Evolutionary conservation across 2,797 vertebrate species (phyloP), one percentile per base, ranked within the genome.

Genomic region (Coreius guichenoti): DNA sequence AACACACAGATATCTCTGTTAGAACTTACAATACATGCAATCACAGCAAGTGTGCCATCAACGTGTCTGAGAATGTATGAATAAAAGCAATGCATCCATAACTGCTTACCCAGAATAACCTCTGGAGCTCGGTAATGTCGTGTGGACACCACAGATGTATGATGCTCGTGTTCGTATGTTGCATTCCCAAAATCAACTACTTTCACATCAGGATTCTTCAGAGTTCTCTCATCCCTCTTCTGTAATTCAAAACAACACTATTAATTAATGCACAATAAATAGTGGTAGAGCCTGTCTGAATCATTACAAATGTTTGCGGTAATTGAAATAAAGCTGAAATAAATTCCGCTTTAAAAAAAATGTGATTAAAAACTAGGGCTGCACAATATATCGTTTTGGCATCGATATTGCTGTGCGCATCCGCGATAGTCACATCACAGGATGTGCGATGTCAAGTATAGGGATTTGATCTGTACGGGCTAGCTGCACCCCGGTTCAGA

Each of bases 101-200:
- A 17, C 51, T 43, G 91, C 94, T 94, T 73, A 99, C 98, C 97
- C 84, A 99, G 94, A 93, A 99, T 96, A 91, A 99, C 95, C 90
- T 99, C 98, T 80, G 98, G 98, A 86, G 98, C 97, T 90, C 98
- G 93, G 79, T 99, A 99, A 88, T 99, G 97, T 13, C 98, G 94
- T 0, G 98, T 99, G 21, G 98, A 99, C 68, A 99, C 98, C 81
- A 98, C 89, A 0, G 97, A 96, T 63, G 97, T 97, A 58, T 99
- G 98, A 89, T 95, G 96, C n/a, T 97, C 95, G 43, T 98, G 96
- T 89, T 99, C 97, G 17, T 97, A 99, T 0, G 96, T 98, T 16
- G 98, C 97, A 36, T 96, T 98, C 88, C 98, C 98, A 92, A 99
- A 98, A 89, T 99, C 98, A 82, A 98, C 98, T 13, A 99, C 96